These are phyloP conservation scores for Scaeva pyrastri DNA, from an alignment of 2,888 invertebrate genomes.

Conservation along the genomic window DNA sequence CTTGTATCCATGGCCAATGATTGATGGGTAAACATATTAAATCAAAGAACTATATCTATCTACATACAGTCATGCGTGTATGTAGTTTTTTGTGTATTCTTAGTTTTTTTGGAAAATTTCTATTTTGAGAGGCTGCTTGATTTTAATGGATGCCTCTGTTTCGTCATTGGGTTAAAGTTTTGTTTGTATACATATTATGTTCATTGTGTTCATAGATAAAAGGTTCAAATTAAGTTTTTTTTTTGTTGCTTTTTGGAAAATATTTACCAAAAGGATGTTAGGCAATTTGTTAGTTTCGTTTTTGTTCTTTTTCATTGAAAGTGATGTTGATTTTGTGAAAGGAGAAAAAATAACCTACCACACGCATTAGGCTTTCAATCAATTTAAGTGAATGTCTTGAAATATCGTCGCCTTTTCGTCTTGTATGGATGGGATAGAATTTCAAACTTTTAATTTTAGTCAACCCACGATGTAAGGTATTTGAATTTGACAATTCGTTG, in stretches of 20 bases:
- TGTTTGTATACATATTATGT: constrained; percentile 3
- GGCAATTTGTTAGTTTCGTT: background rate
- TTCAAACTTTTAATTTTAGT: too few species aligned
- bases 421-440: background rate
- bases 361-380: background rate
- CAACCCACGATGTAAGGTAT: too few species aligned
- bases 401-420: background rate
- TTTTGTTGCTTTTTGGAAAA: background rate
- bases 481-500: too few species aligned
- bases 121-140: constrained; percentile 55
- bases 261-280: constrained; percentile 10
- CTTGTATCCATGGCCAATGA: constrained; percentile 58
- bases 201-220: constrained; percentile 10
- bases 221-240: constrained; percentile 21
- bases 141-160: constrained; percentile 48
- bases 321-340: constrained; percentile 1
- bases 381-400: background rate
- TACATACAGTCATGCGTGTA: background rate
- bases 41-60: constrained; percentile 24
- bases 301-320: background rate
- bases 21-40: constrained; percentile 69
- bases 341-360: too few species aligned
- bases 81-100: constrained; percentile 1
- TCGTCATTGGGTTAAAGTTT: constrained; percentile 5
- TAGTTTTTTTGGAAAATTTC: constrained; percentile 16